A percentile compares a stretch with the other conserved stretches of the same genome.
These are phyloP conservation scores for Philhelius pedissequus DNA, from an alignment of 2,888 invertebrate species.

Conservation along the genomic window DNA sequence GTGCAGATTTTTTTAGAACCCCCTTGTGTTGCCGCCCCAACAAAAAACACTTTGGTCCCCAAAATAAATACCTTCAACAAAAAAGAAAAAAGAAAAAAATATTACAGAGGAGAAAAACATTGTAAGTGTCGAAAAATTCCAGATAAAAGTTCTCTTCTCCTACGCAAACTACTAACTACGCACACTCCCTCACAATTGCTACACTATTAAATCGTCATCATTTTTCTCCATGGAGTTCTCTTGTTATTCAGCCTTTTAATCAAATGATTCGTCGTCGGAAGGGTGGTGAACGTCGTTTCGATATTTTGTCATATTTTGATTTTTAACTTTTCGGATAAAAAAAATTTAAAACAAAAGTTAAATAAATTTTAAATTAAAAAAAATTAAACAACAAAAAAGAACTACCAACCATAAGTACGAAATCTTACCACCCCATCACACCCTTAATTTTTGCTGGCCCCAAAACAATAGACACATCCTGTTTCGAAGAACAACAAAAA, in stretches of 20 bases:
- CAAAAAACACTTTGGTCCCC: slow-evolving; percentile 5
- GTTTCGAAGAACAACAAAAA: slow-evolving; percentile 35
- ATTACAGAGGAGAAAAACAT: background rate
- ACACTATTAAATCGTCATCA: slow-evolving; percentile 32
- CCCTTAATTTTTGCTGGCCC: background rate
- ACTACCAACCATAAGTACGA: background rate
- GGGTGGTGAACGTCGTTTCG: slow-evolving; percentile 58
- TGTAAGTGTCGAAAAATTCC: slow-evolving; percentile 31
- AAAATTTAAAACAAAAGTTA: slow-evolving; percentile 2
- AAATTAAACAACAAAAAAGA: background rate
- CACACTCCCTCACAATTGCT: slow-evolving; percentile 59
- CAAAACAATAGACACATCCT: background rate
- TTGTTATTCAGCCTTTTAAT: slow-evolving; percentile 25
- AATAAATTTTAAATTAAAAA: background rate
- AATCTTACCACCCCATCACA: background rate
- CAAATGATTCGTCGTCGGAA: slow-evolving; percentile 62
- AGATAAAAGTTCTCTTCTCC: slow-evolving; percentile 43
- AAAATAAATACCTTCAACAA: background rate
- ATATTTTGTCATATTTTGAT: slow-evolving; percentile 57
- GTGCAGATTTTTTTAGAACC: slow-evolving; percentile 13
- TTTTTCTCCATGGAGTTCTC: slow-evolving; percentile 36
- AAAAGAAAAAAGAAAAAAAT: slow-evolving; percentile 17
- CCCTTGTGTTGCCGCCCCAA: background rate
- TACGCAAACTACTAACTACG: slow-evolving; percentile 55
- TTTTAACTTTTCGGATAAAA: slow-evolving; percentile 50